Conservation (phyloP, 2,888 invertebrate species). For the Steromphala cineraria region DNA sequence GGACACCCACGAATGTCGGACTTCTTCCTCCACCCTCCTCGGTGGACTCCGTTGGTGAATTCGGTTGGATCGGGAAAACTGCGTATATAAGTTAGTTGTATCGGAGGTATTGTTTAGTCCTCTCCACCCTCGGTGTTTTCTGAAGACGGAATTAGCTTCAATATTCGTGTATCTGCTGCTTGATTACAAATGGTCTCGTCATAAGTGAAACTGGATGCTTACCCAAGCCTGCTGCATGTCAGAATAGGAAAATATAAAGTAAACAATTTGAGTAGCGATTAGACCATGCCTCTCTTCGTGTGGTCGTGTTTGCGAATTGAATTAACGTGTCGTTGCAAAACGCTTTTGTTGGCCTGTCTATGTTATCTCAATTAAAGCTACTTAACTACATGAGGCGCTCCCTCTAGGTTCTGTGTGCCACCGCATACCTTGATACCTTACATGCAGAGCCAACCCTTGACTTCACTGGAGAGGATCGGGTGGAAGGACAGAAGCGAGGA, state of each 20-base stretch:
- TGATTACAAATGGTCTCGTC: not conserved
- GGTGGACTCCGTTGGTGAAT: too few relatives aligned
- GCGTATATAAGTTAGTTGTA: too few relatives aligned
- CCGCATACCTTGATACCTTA: not conserved
- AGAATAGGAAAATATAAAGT: slow-evolving; percentile 14
- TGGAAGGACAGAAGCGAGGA: too few relatives aligned
- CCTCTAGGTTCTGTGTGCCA: not conserved
- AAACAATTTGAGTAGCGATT: slow-evolving; percentile 10
- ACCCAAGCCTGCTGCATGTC: not conserved
- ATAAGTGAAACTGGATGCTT: not conserved
- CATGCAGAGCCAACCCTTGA: not conserved
- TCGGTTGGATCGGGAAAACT: too few relatives aligned
- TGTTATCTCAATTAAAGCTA: slow-evolving; percentile 17
- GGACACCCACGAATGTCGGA: not conserved
- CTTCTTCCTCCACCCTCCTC: too few relatives aligned
- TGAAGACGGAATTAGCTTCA: not conserved
- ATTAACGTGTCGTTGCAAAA: slow-evolving; percentile 10
- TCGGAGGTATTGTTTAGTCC: not conserved
- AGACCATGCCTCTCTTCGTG: not conserved
- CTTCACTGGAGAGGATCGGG: too few relatives aligned
- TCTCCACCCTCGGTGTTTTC: not conserved
- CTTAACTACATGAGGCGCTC: not conserved
- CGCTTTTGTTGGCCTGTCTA: slow-evolving; percentile 11
- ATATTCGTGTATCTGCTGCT: not conserved
- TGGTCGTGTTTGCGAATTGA: slow-evolving; percentile 16